Base-by-base conservation (phyloP, 2,113 vertebrate species). In the Puffinus mauretanicus region DNA sequence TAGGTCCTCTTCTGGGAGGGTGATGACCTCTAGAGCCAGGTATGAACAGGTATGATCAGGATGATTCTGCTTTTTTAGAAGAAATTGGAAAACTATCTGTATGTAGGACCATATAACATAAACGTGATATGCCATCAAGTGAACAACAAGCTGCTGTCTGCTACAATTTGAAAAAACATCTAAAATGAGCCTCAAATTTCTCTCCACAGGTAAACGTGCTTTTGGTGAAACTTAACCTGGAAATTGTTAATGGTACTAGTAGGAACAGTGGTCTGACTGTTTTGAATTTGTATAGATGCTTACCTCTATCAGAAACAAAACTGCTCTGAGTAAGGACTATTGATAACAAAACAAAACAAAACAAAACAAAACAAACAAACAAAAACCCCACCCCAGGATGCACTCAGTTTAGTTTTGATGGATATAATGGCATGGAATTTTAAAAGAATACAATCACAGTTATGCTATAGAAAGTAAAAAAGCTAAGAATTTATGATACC, bases 121-220 rank as follows among this genome's bases (percentile, higher is more conserved):
- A 84, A 49, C 3, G 0, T 62, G 27, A 64, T 65, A 51, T 11
- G 1, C 13, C 27, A 29, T 47, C 3, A 54, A 16, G 8, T 80
- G 55, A 82, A 66, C 9, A 71, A 69, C 11, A 26, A 44, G 12
- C 2, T 75, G 8, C 5, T 67, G 7, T 21, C 22, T 61, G 30
- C 36, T 54, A n/a, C 15, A 21, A 40, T 55, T 40, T 51, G 27
- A 16, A 75, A 80, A 77, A n/a, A 14, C 5, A 16, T 14, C 11
- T 44, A 21, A 75, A 55, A 75, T 42, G 2, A 86, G 4, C 5
- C 25, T 69, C 29, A 36, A 25, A 83, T n/a, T 76, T 83, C 11
- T 79, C 5, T 86, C 57, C 17, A 34, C 3, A 51, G 27, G 16
- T 9, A 65, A 70, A 66, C 0, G 0, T 15, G 7, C 2, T 27